A percentile compares a stretch with the other conserved stretches of the same genome.
phyloP scores from a whole-genome alignment of 2,113 vertebrate species.

The Cheirogaleus medius region DNA sequence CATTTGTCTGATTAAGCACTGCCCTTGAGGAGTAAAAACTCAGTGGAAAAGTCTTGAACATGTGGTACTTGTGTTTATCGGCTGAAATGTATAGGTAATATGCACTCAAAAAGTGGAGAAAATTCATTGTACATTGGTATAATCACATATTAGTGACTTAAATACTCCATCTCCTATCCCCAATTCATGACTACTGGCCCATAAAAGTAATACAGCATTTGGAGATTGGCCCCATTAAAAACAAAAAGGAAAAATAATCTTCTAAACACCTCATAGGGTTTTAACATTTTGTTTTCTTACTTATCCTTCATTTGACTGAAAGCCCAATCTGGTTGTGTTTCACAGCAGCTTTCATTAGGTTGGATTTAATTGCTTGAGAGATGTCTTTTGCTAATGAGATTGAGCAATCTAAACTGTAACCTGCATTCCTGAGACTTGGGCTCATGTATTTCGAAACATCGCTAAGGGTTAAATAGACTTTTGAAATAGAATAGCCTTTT shows the following conservation, averaged over 20 bases:
- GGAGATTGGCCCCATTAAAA: neutral
- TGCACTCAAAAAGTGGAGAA: neutral
- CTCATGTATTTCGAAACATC: conserved; percentile 53
- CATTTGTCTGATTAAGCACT: neutral
- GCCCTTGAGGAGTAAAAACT: neutral
- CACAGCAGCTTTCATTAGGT: neutral
- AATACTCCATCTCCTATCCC: neutral
- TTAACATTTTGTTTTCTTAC: conserved; percentile 11
- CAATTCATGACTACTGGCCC: neutral
- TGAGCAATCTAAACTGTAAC: conserved; percentile 44
- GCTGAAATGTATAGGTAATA: neutral
- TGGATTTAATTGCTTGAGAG: conserved; percentile 52
- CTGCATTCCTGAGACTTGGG: neutral
- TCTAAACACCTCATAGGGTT: neutral
- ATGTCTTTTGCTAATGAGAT: conserved; percentile 35
- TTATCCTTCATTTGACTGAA: conserved; percentile 55
- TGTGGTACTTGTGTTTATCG: neutral
- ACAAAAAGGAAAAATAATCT: conserved; percentile 19
- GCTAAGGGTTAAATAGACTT: conserved; percentile 47
- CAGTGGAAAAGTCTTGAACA: neutral
- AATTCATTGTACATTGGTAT: neutral
- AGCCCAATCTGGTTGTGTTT: neutral
- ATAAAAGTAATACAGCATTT: neutral
- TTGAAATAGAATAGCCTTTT: conserved; percentile 19
- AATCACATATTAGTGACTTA: neutral